These are phyloP conservation scores for Synergus itoensis DNA, from an alignment of 2,888 invertebrate genomes.

Conservation along the genomic window DNA sequence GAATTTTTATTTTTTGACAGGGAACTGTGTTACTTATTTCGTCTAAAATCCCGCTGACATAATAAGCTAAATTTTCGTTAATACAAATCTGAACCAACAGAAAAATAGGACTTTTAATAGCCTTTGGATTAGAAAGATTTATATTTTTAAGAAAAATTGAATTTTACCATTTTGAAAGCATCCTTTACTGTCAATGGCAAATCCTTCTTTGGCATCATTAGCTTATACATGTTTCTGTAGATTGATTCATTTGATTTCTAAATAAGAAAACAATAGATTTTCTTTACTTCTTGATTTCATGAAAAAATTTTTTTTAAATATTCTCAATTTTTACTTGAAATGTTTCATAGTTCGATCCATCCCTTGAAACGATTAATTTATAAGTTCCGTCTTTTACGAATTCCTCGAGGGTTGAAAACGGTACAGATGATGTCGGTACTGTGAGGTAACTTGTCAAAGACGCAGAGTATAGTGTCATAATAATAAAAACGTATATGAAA, in stretches of 20 bases:
- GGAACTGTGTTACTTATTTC: background rate
- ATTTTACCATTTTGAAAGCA: background rate
- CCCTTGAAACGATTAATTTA: constrained; percentile 44
- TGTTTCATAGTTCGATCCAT: background rate
- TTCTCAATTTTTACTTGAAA: constrained; percentile 2
- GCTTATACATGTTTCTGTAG: background rate
- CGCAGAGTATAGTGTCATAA: constrained; percentile 14
- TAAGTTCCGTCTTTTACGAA: constrained; percentile 54
- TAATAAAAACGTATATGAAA: constrained; percentile 56
- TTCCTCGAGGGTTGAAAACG: constrained; percentile 53
- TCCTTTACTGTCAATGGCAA: background rate
- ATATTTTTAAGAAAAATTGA: background rate
- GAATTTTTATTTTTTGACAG: background rate
- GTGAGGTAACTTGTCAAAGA: constrained; percentile 35
- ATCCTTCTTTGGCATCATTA: background rate
- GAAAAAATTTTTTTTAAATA: background rate
- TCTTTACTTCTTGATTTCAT: background rate
- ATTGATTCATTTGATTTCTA: background rate
- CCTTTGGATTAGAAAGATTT: background rate
- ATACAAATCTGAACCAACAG: background rate
- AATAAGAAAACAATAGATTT: background rate
- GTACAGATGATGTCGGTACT: constrained; percentile 42
- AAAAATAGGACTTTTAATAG: background rate
- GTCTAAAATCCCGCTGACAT: background rate
- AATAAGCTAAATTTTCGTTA: background rate